phyloP scores from a whole-genome alignment of 2,888 invertebrate genomes.

The Gymnocheta viridis region DNA sequence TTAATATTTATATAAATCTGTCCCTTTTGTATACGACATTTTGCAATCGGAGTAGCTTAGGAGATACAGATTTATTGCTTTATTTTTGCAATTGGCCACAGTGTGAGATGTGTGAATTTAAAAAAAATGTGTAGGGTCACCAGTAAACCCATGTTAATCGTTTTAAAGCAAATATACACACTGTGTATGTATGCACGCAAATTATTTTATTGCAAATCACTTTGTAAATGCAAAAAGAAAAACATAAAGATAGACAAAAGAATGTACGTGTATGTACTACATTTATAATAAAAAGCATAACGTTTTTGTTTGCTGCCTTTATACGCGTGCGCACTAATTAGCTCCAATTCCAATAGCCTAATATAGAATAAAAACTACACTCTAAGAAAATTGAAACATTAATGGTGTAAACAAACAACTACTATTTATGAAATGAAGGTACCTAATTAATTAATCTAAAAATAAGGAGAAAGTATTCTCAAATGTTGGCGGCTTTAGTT shows the following conservation, averaged over 20 bases:
- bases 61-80: too few species aligned
- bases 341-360: slow-evolving; percentile 64
- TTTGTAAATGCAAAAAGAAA: slow-evolving; percentile 1
- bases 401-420: slow-evolving; percentile 1
- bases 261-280: slow-evolving; percentile 13
- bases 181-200: neutral
- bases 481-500: neutral
- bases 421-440: neutral
- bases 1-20: too few species aligned
- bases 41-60: too few species aligned
- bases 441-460: slow-evolving; percentile 1
- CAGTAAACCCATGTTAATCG: slow-evolving; percentile 15
- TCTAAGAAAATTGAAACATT: slow-evolving; percentile 29
- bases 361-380: slow-evolving; percentile 47
- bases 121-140: slow-evolving; percentile 45
- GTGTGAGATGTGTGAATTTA: too few species aligned
- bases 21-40: too few species aligned
- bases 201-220: slow-evolving; percentile 44
- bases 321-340: slow-evolving; percentile 72
- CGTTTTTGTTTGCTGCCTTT: slow-evolving; percentile 48
- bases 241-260: slow-evolving; percentile 8
- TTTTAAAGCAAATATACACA: neutral
- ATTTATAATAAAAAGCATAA: slow-evolving; percentile 40
- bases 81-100: too few species aligned
- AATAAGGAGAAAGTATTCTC: neutral